Conservation (phyloP, 1,140 invertebrate species). For the Adelges cooleyi region DNA sequence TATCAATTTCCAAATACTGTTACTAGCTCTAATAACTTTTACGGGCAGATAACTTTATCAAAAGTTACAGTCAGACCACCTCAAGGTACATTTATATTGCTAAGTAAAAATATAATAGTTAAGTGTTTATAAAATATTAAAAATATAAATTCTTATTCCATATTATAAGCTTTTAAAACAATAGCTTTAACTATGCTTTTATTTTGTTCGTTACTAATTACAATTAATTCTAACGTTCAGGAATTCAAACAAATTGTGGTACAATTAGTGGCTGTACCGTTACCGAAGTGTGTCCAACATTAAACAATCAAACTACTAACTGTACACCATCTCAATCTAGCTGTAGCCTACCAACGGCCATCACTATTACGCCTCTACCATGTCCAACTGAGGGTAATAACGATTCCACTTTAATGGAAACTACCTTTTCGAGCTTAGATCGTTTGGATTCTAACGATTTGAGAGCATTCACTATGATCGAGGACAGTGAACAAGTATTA, state of each 20-base stretch:
- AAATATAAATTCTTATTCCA: no score
- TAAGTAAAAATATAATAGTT: not conserved
- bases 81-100: slow-evolving; percentile 2
- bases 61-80: not conserved
- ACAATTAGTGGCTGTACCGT: slow-evolving; percentile 9
- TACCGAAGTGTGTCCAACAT: not conserved
- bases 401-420: not conserved
- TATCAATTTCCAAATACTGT: slow-evolving; percentile 10
- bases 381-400: not conserved
- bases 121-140: no score
- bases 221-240: not conserved
- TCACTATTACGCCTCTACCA: not conserved
- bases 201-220: no score
- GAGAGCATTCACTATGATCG: slow-evolving; percentile 4
- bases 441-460: slow-evolving; percentile 24
- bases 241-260: not conserved
- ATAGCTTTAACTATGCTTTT: no score
- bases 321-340: not conserved
- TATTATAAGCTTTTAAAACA: no score
- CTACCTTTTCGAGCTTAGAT: slow-evolving; percentile 1
- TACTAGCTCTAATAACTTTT: not conserved
- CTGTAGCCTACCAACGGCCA: not conserved
- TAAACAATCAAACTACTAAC: not conserved
- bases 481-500: slow-evolving; percentile 12
- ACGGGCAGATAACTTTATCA: not conserved